A percentile compares a stretch with the other conserved stretches of the same genome.
These are phyloP conservation scores for Garrulus glandarius DNA, from an alignment of 2,797 vertebrate genomes.

Conservation along the genomic window DNA sequence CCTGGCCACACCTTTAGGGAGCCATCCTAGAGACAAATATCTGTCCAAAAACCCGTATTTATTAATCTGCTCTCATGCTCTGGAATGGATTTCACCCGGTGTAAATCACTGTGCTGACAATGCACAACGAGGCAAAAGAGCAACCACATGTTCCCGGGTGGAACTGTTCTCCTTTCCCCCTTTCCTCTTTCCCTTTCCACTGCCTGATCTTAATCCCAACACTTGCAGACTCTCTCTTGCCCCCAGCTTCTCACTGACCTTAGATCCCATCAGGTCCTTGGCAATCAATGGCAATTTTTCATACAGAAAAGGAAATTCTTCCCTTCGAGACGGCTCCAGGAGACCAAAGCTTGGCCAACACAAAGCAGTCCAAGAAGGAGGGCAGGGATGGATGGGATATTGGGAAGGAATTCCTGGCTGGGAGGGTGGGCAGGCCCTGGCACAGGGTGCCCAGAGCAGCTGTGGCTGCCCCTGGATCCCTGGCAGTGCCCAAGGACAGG, in stretches of 20 bases:
- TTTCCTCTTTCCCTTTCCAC: not conserved
- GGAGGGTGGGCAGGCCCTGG: not conserved
- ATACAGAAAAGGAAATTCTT: not conserved
- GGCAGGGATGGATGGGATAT: not conserved
- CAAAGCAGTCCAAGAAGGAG: not conserved
- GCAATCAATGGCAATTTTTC: not conserved
- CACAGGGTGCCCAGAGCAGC: not conserved
- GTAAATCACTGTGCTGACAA: constrained; percentile 32
- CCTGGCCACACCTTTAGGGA: not conserved
- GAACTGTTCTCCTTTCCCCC: not conserved
- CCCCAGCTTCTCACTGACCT: not conserved
- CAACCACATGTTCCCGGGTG: not conserved
- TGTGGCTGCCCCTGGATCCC: not conserved
- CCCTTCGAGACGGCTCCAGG: not conserved
- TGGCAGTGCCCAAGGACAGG: not conserved
- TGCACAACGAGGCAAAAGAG: not conserved
- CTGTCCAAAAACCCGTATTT: not conserved
- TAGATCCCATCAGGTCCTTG: not conserved
- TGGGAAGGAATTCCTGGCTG: not conserved
- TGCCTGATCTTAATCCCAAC: not conserved
- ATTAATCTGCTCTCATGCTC: not conserved
- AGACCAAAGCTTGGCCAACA: not conserved
- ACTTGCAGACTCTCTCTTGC: not conserved
- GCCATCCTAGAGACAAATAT: not conserved
- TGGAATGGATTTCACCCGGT: not conserved